These are phyloP conservation scores for Dimorphilus gyrociliatus DNA, from an alignment of 2,888 invertebrate species.

Conservation along the genomic window DNA sequence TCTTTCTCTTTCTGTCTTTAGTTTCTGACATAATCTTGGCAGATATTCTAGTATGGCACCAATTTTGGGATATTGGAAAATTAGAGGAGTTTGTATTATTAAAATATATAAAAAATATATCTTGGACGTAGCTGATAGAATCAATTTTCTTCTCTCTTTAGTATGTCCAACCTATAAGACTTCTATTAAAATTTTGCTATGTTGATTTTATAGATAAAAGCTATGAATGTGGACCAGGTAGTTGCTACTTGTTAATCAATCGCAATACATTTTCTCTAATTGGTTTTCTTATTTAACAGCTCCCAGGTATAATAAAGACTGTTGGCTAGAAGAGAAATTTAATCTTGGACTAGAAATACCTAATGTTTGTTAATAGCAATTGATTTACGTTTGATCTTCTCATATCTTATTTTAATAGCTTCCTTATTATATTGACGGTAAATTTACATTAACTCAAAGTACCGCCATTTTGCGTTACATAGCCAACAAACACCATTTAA, in stretches of 20 bases:
- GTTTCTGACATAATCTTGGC: no score
- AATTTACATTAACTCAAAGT: conserved; percentile 38
- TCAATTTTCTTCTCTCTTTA: no score
- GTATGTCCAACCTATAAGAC: conserved; percentile 39
- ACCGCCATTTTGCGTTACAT: conserved; percentile 38
- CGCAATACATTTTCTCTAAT: no score
- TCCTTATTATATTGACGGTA: conserved; percentile 39
- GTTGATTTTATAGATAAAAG: conserved; percentile 38
- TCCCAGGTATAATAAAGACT: conserved; percentile 35
- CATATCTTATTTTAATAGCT: conserved; percentile 31
- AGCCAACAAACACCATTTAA: conserved; percentile 37
- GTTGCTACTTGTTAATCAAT: no score
- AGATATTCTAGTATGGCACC: no score
- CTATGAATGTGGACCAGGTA: conserved; percentile 35
- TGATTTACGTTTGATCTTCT: no score
- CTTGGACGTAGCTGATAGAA: no score
- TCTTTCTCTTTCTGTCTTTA: no score
- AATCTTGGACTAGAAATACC: conserved; percentile 32
- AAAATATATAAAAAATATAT: no score
- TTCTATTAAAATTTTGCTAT: conserved; percentile 36
- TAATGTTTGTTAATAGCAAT: conserved; percentile 37
- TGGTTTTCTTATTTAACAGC: conserved; percentile 14
- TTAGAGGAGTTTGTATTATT: no score
- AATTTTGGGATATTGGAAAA: no score
- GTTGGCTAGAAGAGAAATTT: conserved; percentile 29